Evolutionary conservation across 1,140 invertebrate species (phyloP).

Genomic region (Megalopta genalis): DNA sequence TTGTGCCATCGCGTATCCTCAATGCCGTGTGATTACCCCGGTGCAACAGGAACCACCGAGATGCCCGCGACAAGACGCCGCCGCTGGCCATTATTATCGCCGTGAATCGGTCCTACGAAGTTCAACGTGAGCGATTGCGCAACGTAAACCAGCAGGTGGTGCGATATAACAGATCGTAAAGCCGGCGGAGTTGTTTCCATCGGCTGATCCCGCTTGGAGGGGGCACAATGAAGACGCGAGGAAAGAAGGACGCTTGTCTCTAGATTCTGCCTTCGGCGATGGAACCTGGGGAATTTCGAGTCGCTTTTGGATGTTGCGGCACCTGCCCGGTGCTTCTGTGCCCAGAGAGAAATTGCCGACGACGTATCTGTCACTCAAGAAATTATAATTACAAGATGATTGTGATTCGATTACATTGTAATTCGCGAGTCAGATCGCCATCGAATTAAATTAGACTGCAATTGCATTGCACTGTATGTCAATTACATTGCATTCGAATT

Average conservation of each 20-base stretch:
- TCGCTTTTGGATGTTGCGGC: no score
- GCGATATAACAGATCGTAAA: constrained; percentile 25
- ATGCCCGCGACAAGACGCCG: background rate
- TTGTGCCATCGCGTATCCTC: constrained; percentile 28
- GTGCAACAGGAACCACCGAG: background rate
- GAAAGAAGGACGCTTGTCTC: background rate
- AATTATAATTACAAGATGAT: no score
- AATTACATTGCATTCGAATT: no score
- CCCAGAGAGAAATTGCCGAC: no score
- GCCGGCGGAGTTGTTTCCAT: constrained; percentile 19
- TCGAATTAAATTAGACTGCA: no score
- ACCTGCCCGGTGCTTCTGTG: no score
- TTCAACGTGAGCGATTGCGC: constrained; percentile 33
- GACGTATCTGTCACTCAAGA: no score
- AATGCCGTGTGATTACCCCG: constrained; percentile 39
- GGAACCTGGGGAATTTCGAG: background rate
- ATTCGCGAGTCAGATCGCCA: no score
- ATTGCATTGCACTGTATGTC: no score
- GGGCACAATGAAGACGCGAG: background rate
- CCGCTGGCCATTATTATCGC: constrained; percentile 28
- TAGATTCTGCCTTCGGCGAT: background rate
- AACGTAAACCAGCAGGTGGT: constrained; percentile 33
- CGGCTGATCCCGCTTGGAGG: background rate
- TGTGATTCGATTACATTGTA: no score
- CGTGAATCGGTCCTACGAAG: constrained; percentile 25